Base-by-base conservation (phyloP, 2,797 vertebrate species). In the Leuciscus waleckii region DNA sequence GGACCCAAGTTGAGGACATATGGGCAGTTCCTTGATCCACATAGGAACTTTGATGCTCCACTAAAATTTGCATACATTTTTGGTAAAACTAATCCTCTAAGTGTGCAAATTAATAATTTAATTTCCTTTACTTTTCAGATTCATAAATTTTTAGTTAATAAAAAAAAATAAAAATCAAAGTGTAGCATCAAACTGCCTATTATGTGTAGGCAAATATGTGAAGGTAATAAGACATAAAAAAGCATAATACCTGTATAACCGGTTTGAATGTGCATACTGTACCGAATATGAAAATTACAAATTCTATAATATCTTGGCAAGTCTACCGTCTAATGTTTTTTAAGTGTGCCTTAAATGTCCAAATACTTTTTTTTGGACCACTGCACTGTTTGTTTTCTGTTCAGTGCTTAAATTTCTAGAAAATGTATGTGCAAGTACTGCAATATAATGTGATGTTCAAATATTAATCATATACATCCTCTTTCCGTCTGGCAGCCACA, bases 401-500 rank as follows among this genome's bases (percentile, higher is more conserved):
- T 43, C 37, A 11, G 37, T 41, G 35, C 2, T 41, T 43, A 21
- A 7, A 19, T 39, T 54, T 76, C 21, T 11, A 37, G 74, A 58
- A 58, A 39, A n/a, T 9, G 0, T 7, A 58, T 61, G 23, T 10
- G 4, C 16, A 68, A 35, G 7, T 19, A 41, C 35, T 58, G 67
- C 49, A 41, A 23, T 81, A 26, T 54, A 54, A n/a, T 0, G 0
- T 26, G 8, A 41, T 19, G 29, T 32, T 73, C 13, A 32, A 37
- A 43, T n/a, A 46, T 41, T 39, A 9, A 43, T 32, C 11, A 21
- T 35, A 17, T 49, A 17, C 11, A 23, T 5, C 69, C 17, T 69
- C 19, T 82, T 70, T 73, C 54, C 86, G 67, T 77, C 75, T 91
- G 89, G 43, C 91, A 98, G 97, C 93, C 92, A 41, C 89, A 91